These are phyloP conservation scores for Aproaerema taeniolella DNA, from an alignment of 2,888 invertebrate genomes.

Conservation along the genomic window DNA sequence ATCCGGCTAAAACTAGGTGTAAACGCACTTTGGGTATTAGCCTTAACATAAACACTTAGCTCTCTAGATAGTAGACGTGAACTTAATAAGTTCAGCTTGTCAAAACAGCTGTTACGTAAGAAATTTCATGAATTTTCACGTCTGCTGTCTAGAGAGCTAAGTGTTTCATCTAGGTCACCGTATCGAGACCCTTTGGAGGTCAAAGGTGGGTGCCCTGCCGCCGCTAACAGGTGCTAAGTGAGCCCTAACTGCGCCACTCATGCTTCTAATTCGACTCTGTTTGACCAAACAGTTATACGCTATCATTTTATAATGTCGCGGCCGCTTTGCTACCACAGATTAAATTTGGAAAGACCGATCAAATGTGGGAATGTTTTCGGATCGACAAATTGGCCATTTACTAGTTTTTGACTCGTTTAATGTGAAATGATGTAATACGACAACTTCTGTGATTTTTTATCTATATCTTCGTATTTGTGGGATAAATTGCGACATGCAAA, in stretches of 20 bases:
- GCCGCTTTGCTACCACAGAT: not conserved
- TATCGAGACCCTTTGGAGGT: slow-evolving; percentile 44
- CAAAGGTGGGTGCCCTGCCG: slow-evolving; percentile 48
- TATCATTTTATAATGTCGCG: slow-evolving; percentile 26
- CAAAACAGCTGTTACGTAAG: too few species aligned
- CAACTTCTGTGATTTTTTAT: too few species aligned
- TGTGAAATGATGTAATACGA: not conserved
- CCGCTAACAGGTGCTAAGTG: slow-evolving; percentile 58
- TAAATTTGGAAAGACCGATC: slow-evolving; percentile 1
- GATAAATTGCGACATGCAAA: too few species aligned
- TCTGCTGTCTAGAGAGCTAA: slow-evolving; percentile 11
- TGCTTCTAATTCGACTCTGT: slow-evolving; percentile 50
- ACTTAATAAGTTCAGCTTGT: too few species aligned
- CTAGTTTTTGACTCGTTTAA: not conserved
- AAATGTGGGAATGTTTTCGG: slow-evolving; percentile 4
- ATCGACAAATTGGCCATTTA: slow-evolving; percentile 2
- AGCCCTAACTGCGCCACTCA: slow-evolving; percentile 51
- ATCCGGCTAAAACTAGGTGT: too few species aligned
- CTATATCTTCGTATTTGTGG: too few species aligned
- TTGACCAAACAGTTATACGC: slow-evolving; percentile 42
- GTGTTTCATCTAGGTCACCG: slow-evolving; percentile 39
- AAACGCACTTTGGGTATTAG: too few species aligned
- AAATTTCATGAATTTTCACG: too few species aligned
- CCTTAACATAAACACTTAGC: too few species aligned
- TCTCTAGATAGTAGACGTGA: too few species aligned